Percentiles rank a stretch among this genome's conserved stretches.
These are phyloP conservation scores for Microhierax caerulescens DNA, from an alignment of 2,797 vertebrate species.

Conservation along the genomic window DNA sequence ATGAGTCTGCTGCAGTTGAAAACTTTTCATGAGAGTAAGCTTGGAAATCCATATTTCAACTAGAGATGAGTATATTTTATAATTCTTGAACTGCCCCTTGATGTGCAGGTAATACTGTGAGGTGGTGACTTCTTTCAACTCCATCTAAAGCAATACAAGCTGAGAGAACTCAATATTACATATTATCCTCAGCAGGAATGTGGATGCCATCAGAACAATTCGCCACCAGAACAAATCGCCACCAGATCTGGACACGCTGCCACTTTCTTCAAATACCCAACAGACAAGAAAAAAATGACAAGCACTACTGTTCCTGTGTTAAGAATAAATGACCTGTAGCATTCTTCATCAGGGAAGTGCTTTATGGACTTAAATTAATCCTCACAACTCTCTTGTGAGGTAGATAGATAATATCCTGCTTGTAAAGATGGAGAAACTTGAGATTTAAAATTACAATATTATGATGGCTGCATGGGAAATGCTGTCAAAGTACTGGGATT, in stretches of 20 bases:
- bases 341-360: not conserved
- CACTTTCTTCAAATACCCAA: slow-evolving; percentile 27
- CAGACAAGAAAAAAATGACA: slow-evolving; percentile 37
- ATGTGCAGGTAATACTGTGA: not conserved
- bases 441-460: not conserved
- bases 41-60: slow-evolving; percentile 19
- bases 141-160: not conserved
- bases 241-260: not conserved
- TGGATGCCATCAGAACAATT: not conserved
- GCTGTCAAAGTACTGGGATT: not conserved
- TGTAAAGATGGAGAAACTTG: slow-evolving; percentile 16
- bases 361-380: slow-evolving; percentile 25
- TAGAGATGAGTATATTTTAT: slow-evolving; percentile 47
- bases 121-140: slow-evolving; percentile 12
- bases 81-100: slow-evolving; percentile 39
- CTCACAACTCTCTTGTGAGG: slow-evolving; percentile 38
- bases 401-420: not conserved
- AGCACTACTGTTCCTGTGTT: not conserved
- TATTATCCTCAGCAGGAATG: slow-evolving; percentile 25
- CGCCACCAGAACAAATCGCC: not conserved
- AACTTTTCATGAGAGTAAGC: not conserved
- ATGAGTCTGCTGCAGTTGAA: slow-evolving; percentile 9
- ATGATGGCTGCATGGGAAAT: not conserved
- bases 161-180: not conserved
- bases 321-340: slow-evolving; percentile 36